These are phyloP conservation scores for Rattus rattus DNA, from an alignment of 2,113 vertebrate genomes.

Conservation along the genomic window DNA sequence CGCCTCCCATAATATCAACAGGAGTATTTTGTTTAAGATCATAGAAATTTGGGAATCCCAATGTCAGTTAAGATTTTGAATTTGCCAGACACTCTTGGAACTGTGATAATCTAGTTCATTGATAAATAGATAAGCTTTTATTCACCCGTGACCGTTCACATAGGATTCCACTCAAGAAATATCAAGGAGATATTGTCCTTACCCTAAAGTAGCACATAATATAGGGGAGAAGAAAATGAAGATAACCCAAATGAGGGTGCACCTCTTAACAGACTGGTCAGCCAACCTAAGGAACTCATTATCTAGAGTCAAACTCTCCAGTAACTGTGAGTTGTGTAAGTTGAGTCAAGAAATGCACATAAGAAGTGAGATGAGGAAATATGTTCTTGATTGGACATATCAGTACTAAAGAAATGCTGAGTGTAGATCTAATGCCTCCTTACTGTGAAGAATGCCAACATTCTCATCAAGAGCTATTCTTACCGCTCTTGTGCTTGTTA, in stretches of 20 bases:
- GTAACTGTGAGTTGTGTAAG: neutral
- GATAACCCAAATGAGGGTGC: neutral
- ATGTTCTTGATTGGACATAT: neutral
- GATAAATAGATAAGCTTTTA: neutral
- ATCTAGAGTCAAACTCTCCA: neutral
- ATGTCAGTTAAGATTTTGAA: neutral
- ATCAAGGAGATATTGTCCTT: neutral
- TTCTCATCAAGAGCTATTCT: neutral
- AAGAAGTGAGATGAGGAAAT: neutral
- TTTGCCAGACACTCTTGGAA: neutral
- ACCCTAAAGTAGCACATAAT: neutral
- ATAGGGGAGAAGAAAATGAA: neutral
- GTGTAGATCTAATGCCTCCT: neutral
- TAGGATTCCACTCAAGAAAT: neutral
- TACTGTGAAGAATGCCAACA: neutral
- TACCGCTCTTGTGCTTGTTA: neutral
- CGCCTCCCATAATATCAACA: neutral
- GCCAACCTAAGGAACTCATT: neutral
- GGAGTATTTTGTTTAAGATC: neutral
- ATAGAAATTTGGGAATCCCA: neutral
- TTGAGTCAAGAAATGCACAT: neutral
- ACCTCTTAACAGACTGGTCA: neutral
- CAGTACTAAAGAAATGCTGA: neutral
- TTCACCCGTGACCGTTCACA: neutral
- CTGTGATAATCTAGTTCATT: neutral